Evolutionary conservation across 2,797 vertebrate species (phyloP).

Genomic region (Hylomyscus alleni): DNA sequence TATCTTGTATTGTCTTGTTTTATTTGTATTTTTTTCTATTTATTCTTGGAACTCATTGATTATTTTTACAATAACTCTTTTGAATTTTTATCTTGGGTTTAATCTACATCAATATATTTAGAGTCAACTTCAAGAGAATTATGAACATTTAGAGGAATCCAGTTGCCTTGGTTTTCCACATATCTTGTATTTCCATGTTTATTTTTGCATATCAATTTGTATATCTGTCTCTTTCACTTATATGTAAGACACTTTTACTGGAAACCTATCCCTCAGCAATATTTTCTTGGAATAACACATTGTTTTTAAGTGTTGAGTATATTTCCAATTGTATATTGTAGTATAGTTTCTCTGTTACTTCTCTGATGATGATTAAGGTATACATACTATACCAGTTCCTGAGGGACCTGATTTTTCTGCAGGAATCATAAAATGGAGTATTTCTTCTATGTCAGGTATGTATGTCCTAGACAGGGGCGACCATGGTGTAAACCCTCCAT

Average conservation of each 20-base stretch:
- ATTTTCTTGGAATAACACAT: neutral
- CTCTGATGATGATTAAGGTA: neutral
- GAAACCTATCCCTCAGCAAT: neutral
- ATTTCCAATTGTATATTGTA: neutral
- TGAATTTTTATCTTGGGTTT: conserved; percentile 1
- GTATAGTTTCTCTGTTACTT: neutral
- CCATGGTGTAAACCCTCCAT: neutral
- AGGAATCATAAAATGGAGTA: neutral
- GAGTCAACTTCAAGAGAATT: neutral
- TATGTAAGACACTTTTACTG: neutral
- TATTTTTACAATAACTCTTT: neutral
- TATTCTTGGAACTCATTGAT: neutral
- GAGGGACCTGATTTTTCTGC: too few relatives aligned
- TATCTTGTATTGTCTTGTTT: neutral
- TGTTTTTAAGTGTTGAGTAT: neutral
- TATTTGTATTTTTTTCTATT: neutral
- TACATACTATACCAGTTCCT: neutral
- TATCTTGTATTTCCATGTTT: neutral
- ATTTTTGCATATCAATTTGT: neutral
- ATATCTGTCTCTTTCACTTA: neutral
- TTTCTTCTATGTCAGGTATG: neutral
- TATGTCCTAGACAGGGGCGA: neutral
- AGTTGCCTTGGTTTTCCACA: neutral
- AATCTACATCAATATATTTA: neutral
- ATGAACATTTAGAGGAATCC: neutral